Evolutionary conservation across 1,140 invertebrate species (phyloP).

Genomic region (Antheraea pernyi): DNA sequence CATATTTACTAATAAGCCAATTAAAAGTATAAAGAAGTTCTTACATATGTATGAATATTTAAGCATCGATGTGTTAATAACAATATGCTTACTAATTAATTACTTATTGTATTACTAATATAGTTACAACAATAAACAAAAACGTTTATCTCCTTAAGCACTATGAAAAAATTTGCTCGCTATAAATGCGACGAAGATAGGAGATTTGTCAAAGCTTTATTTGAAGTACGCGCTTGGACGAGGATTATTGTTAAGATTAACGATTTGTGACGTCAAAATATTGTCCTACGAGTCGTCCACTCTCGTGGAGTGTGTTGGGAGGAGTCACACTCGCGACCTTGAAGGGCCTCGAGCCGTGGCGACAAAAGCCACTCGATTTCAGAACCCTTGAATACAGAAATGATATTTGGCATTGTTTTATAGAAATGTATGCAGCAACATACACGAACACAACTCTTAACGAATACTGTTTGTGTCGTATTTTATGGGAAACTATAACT

Average conservation of each 20-base stretch:
- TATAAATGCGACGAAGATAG: not conserved
- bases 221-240: not conserved
- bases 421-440: not conserved
- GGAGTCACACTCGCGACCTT: conserved; percentile 22
- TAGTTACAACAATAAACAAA: not conserved
- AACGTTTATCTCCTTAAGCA: not conserved
- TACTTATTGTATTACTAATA: no score
- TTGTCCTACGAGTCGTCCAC: conserved; percentile 14
- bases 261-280: conserved; percentile 21
- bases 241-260: not conserved
- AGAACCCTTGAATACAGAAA: conserved; percentile 19
- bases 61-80: no score
- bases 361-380: conserved; percentile 22
- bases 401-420: conserved; percentile 10
- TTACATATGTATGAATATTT: no score
- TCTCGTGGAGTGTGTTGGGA: conserved; percentile 5
- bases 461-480: no score
- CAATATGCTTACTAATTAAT: no score
- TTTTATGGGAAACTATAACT: no score
- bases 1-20: no score
- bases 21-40: no score
- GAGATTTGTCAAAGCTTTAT: not conserved
- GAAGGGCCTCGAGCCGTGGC: conserved; percentile 14
- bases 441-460: not conserved
- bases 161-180: not conserved